Conservation (phyloP, 2,113 vertebrate genomes). For the Peromyscus californicus region DNA sequence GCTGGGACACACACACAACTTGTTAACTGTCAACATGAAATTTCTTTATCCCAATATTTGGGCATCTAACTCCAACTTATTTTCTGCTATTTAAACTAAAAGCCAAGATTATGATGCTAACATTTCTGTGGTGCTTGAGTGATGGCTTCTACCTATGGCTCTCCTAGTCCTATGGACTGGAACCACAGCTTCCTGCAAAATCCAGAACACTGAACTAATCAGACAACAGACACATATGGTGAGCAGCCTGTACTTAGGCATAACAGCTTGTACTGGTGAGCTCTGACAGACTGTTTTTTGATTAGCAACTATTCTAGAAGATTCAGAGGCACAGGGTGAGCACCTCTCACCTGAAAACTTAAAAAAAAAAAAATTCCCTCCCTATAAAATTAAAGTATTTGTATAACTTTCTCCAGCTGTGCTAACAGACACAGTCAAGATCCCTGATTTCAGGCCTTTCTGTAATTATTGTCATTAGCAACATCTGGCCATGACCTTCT, state of each 20-base stretch:
- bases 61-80: background rate
- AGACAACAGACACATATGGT: background rate
- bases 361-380: background rate
- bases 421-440: no score
- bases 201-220: background rate
- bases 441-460: no score
- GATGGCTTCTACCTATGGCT: background rate
- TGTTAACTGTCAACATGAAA: slow-evolving; percentile 59
- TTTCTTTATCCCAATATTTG: slow-evolving; percentile 31
- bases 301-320: background rate
- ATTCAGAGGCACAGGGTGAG: background rate
- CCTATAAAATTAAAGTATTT: no score
- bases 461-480: no score
- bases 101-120: background rate
- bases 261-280: background rate
- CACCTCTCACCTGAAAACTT: background rate
- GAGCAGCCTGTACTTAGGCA: slow-evolving; percentile 26
- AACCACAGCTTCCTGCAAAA: background rate
- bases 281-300: background rate
- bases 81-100: slow-evolving; percentile 50
- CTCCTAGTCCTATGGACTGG: background rate
- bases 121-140: slow-evolving; percentile 17
- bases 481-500: no score
- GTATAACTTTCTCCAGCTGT: no score
- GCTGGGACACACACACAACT: slow-evolving; percentile 87